These are phyloP conservation scores for Trichomalopsis sarcophagae DNA, from an alignment of 1,140 invertebrate species.

Conservation along the genomic window DNA sequence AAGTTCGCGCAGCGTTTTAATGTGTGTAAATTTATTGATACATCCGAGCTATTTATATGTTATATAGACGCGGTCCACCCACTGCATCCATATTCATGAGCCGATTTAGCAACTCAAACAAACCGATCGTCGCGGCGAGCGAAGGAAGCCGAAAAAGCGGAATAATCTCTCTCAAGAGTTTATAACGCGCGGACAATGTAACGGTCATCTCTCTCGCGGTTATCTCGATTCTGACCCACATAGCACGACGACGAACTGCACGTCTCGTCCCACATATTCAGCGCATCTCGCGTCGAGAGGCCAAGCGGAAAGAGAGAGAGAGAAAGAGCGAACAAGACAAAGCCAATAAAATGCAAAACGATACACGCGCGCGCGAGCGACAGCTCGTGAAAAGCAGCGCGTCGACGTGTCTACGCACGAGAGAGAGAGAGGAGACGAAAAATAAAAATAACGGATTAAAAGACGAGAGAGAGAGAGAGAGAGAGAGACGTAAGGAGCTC, in stretches of 20 bases:
- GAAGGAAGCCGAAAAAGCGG: too few species aligned
- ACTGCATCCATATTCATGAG: background rate
- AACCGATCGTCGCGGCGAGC: too few species aligned
- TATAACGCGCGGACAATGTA: background rate
- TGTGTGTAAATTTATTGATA: background rate
- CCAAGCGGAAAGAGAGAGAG: too few species aligned
- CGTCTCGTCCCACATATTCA: background rate
- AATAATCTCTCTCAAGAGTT: too few species aligned
- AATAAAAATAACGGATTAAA: background rate
- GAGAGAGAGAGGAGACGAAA: background rate
- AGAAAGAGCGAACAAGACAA: background rate
- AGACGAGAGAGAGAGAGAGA: background rate
- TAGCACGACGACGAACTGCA: background rate
- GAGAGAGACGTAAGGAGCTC: background rate
- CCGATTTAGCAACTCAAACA: background rate
- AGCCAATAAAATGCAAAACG: background rate
- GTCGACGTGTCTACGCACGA: background rate
- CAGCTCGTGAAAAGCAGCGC: conserved; percentile 2
- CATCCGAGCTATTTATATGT: background rate
- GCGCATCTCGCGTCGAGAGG: background rate
- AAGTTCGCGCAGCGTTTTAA: background rate
- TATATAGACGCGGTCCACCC: background rate
- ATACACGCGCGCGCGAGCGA: background rate
- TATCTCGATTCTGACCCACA: background rate
- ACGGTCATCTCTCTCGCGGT: too few species aligned